These are phyloP conservation scores for Vireo altiloquus DNA, from an alignment of 2,113 vertebrate species.

Conservation along the genomic window DNA sequence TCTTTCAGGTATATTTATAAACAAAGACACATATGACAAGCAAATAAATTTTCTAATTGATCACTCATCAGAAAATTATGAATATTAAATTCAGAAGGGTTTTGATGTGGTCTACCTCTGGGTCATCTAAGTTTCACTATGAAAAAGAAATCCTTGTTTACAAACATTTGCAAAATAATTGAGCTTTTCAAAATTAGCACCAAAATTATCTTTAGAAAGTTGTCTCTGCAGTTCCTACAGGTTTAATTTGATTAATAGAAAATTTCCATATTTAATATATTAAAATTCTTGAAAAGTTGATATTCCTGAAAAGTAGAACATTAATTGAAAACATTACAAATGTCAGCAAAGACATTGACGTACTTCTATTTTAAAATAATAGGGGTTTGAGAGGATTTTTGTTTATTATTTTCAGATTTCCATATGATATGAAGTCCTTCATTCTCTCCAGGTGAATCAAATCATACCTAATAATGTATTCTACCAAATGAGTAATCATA, in stretches of 20 bases:
- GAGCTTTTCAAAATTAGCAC: not conserved
- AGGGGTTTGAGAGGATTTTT: not conserved
- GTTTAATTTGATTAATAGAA: not conserved
- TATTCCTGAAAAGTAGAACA: not conserved
- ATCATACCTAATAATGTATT: not conserved
- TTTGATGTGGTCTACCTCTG: not conserved
- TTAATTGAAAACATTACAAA: not conserved
- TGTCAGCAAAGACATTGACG: not conserved
- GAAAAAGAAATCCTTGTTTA: not conserved
- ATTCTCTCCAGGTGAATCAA: not conserved
- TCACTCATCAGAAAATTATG: not conserved
- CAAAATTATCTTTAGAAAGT: not conserved
- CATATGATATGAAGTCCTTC: not conserved
- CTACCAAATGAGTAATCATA: not conserved
- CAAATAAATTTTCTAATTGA: not conserved
- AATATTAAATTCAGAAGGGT: not conserved
- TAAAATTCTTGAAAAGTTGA: not conserved
- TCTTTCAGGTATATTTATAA: not conserved
- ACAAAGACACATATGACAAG: not conserved
- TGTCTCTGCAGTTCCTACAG: not conserved
- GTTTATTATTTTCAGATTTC: not conserved
- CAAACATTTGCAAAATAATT: not conserved
- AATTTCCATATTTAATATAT: not conserved
- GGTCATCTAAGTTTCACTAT: not conserved
- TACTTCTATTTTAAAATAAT: not conserved